A percentile compares a stretch with the other conserved stretches of the same genome.
These are phyloP conservation scores for Nycticebus coucang DNA, from an alignment of 2,113 vertebrate genomes.

Conservation along the genomic window DNA sequence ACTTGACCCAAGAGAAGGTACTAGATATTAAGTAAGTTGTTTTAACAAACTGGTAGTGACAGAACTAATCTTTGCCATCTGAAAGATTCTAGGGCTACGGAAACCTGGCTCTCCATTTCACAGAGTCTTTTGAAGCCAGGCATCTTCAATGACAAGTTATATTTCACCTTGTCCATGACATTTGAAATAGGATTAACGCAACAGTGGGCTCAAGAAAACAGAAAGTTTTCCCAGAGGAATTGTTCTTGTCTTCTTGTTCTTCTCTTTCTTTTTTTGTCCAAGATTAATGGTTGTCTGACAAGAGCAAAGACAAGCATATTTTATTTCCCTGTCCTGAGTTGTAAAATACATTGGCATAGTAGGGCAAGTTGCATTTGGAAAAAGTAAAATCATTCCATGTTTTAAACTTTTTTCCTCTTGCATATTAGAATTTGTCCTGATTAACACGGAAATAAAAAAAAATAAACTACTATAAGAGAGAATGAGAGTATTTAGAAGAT, in stretches of 20 bases:
- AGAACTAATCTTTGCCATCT: neutral
- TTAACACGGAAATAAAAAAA: neutral
- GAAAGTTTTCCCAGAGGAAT: conserved; percentile 40
- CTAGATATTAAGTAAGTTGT: neutral
- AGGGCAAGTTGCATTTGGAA: neutral
- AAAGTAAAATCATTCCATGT: neutral
- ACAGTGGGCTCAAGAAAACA: neutral
- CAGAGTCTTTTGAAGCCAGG: conserved; percentile 15
- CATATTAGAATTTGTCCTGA: neutral
- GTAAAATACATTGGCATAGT: neutral
- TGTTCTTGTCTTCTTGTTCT: neutral
- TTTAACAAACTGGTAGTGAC: neutral
- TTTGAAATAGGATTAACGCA: neutral
- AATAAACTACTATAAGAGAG: neutral
- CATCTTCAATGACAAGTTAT: conserved; percentile 20
- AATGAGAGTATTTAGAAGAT: neutral
- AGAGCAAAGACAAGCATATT: neutral
- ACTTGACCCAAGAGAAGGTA: neutral
- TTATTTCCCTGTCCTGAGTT: neutral
- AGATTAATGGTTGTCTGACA: conserved; percentile 17
- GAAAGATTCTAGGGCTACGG: neutral
- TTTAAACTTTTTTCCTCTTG: neutral
- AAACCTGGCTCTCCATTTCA: neutral
- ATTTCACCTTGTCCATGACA: neutral
- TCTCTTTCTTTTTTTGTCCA: neutral